Evolutionary conservation across 1,140 invertebrate genomes (phyloP), one percentile per base, ranked within the genome.

Genomic region (Bombyx mandarina): DNA sequence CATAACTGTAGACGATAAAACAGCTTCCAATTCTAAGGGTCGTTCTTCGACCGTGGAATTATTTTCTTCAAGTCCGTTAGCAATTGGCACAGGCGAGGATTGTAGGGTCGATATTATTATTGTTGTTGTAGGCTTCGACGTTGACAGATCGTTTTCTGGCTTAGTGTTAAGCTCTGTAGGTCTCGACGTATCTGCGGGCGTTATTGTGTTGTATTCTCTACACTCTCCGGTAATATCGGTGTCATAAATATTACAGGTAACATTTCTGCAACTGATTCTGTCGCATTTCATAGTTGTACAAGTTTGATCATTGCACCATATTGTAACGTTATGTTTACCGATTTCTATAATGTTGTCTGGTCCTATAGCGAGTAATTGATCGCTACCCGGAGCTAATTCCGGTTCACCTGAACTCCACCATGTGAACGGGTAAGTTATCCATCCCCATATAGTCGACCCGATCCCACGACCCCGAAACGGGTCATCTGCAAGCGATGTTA

Each of bases 241-340:
- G 48, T 89, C 88, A 60, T 89, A 89, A 57, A 88, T 83, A 52
- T 77, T 88, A 59, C 88, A 89, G 3, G 80, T 82, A 35, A 78
- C 69, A 45, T 84, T 82, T 0, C 60, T 65, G 61, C 88, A 89
- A 5, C 78, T 76, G 45, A 66, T 63, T 55, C 71, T 77, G 47
- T 79, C 70, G 58, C 86, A 87, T 57, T 71, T 82, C 65, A 78
- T 81, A 0, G 82, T 88, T 7, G 77, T 88, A 54, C 85, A 88
- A 8, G 76, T 87, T 60, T 89, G 86, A 12, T 88, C 82, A 64
- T 86, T 86, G 65, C 86, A 88, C 72, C 73, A 79, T 6, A 88
- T 75, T 3, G 75, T 84, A 0, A 87, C 74, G 53, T 86, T 87
- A 43, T 73, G 76, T 50, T 67, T 77, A 8, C 65, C 67, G 43